Conservation (phyloP, 1,140 invertebrate species). For the Pogonus chalceus region DNA sequence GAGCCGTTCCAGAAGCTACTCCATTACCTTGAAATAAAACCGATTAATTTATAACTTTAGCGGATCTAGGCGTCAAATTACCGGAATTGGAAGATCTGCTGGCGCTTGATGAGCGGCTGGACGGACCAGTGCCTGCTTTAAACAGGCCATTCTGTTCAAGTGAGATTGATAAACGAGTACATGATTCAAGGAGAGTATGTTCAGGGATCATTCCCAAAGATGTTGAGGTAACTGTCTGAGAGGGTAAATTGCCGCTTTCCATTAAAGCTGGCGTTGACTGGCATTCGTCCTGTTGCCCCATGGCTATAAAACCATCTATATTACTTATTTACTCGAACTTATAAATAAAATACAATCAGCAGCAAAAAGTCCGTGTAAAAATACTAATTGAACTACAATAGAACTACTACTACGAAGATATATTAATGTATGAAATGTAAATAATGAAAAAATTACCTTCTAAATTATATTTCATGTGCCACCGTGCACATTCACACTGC, state of each 20-base stretch:
- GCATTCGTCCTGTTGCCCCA: slow-evolving; percentile 60
- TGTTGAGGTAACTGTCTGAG: slow-evolving; percentile 35
- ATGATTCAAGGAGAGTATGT: slow-evolving; percentile 74
- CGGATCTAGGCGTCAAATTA: not conserved
- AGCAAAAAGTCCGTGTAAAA: not conserved
- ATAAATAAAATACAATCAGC: slow-evolving; percentile 10
- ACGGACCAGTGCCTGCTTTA: slow-evolving; percentile 45
- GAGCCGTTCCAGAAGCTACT: too few relatives aligned
- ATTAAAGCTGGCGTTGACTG: slow-evolving; percentile 60
- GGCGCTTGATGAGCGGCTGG: not conserved
- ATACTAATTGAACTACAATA: too few relatives aligned
- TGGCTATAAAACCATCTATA: slow-evolving; percentile 39
- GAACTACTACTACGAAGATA: too few relatives aligned
- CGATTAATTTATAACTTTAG: too few relatives aligned
- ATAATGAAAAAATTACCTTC: too few relatives aligned
- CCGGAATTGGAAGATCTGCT: not conserved
- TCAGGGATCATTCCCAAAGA: slow-evolving; percentile 73
- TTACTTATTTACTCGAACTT: too few relatives aligned
- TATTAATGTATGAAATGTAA: too few relatives aligned
- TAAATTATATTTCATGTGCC: slow-evolving; percentile 68
- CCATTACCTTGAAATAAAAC: too few relatives aligned
- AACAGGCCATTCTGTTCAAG: slow-evolving; percentile 74
- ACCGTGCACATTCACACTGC: slow-evolving; percentile 76
- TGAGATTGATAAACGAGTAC: slow-evolving; percentile 73
- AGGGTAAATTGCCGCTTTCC: slow-evolving; percentile 25